Conservation (phyloP, 2,113 vertebrate species). For the Percina caprodes region DNA sequence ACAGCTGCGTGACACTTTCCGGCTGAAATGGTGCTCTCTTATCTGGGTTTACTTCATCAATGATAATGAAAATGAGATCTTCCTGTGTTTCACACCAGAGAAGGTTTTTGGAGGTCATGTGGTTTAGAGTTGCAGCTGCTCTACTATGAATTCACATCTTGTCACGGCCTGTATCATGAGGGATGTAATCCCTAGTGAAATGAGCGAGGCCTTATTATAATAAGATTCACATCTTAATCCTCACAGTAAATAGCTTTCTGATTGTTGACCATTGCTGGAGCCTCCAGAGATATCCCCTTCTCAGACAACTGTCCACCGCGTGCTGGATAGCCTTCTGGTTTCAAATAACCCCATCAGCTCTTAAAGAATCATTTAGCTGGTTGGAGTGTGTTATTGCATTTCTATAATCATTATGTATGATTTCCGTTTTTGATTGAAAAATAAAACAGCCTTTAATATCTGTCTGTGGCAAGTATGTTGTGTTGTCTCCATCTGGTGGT, state of each 20-base stretch:
- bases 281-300: conserved; percentile 36
- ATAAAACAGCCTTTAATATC: conserved; percentile 9
- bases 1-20: conserved; percentile 25
- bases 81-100: neutral
- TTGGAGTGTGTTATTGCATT: conserved; percentile 12
- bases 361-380: conserved; percentile 25
- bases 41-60: conserved; percentile 9
- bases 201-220: conserved; percentile 61
- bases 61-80: conserved; percentile 7
- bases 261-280: conserved; percentile 55
- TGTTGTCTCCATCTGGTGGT: conserved; percentile 78
- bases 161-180: conserved; percentile 28
- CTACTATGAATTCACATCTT: conserved; percentile 42
- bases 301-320: conserved; percentile 40
- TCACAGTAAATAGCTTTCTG: conserved; percentile 68
- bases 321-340: conserved; percentile 39
- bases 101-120: conserved; percentile 3
- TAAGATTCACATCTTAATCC: conserved; percentile 69
- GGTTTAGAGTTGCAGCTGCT: conserved; percentile 14
- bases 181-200: conserved; percentile 66
- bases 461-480: conserved; percentile 10
- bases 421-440: conserved; percentile 21
- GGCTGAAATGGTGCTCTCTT: neutral
- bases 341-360: conserved; percentile 52
- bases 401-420: conserved; percentile 16